Conservation (phyloP, 1,140 invertebrate species). For the Trichoplusia ni region DNA sequence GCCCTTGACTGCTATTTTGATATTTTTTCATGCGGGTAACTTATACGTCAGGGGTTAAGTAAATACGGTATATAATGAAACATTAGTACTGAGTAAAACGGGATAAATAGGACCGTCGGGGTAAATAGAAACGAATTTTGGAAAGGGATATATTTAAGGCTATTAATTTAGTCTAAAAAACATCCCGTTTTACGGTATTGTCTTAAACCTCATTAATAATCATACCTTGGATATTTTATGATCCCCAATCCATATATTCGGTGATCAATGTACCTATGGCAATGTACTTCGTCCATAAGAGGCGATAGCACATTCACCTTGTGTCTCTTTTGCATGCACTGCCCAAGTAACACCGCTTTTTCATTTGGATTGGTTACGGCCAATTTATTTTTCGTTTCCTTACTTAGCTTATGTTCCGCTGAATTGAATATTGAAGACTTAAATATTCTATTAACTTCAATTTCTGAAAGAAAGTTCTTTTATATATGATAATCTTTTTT, state of each 20-base stretch:
- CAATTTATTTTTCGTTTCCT: conserved; percentile 30
- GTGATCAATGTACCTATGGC: conserved; percentile 45
- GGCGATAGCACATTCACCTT: conserved; percentile 47
- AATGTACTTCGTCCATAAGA: conserved; percentile 47
- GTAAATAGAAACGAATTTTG: too few species aligned
- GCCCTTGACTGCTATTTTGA: too few species aligned
- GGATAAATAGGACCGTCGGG: too few species aligned
- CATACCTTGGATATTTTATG: conserved; percentile 50
- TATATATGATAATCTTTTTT: too few species aligned
- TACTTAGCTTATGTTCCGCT: conserved; percentile 48
- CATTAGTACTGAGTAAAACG: too few species aligned
- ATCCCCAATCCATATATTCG: conserved; percentile 50
- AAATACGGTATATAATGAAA: too few species aligned
- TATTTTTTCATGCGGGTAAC: too few species aligned
- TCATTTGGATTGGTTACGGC: conserved; percentile 41
- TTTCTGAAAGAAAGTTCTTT: conserved; percentile 67
- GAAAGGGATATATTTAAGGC: too few species aligned
- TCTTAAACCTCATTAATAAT: not conserved
- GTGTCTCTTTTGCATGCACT: conserved; percentile 37
- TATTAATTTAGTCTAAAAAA: too few species aligned
- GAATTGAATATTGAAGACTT: conserved; percentile 81
- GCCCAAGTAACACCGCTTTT: conserved; percentile 42
- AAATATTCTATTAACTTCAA: conserved; percentile 82
- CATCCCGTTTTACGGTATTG: too few species aligned
- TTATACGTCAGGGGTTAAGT: too few species aligned